Evolutionary conservation across 2,888 invertebrate species (phyloP).

Genomic region (Thyatira batis): DNA sequence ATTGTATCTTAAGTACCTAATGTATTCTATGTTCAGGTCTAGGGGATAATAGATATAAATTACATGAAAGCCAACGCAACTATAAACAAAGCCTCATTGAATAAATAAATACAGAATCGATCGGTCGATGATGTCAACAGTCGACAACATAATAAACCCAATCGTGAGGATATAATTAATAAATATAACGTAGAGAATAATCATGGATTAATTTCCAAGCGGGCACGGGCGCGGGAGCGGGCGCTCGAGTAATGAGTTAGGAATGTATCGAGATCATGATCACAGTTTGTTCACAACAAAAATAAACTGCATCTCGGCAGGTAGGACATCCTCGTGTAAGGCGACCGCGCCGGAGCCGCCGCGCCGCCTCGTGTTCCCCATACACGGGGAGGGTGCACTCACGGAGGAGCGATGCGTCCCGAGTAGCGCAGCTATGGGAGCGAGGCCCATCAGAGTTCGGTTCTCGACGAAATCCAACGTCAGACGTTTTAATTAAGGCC

Average conservation of each 20-base stretch:
- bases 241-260: constrained; percentile 9
- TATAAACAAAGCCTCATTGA: neutral
- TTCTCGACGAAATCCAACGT: constrained; percentile 19
- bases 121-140: neutral
- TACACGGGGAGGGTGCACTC: neutral
- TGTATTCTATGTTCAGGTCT: too few species aligned
- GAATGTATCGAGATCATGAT: constrained; percentile 40
- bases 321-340: too few species aligned
- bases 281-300: constrained; percentile 8
- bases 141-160: neutral
- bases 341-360: neutral
- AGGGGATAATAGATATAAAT: too few species aligned
- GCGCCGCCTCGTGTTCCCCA: constrained; percentile 1
- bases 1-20: too few species aligned
- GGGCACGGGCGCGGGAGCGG: neutral
- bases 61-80: neutral
- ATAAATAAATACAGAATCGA: neutral
- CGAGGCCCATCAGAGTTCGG: constrained; percentile 17
- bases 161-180: constrained; percentile 25
- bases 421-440: constrained; percentile 13
- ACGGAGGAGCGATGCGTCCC: constrained; percentile 13
- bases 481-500: constrained; percentile 56
- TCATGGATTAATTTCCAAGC: neutral
- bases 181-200: constrained; percentile 20
- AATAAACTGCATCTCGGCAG: constrained; percentile 20